Base-by-base conservation (phyloP, 2,113 vertebrate species). In the Candoia aspera region DNA sequence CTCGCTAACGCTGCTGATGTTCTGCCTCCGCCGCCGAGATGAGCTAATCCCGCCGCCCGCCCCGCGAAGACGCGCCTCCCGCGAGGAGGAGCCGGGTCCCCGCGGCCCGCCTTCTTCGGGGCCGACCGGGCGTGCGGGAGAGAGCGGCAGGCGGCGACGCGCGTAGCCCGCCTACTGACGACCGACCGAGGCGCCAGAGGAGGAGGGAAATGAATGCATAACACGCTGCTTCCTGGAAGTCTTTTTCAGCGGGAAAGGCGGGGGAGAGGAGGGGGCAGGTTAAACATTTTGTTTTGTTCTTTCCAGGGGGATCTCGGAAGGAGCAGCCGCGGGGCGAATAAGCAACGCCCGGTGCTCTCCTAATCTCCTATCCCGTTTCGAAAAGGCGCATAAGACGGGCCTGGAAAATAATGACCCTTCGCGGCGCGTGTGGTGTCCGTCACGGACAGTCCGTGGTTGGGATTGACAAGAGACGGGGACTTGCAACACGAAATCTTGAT, bases 21-120 rank as follows among this genome's bases (percentile, higher is more conserved):
- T 59, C 86, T 85, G 79, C 91, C 49, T 62, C 84, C 55, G 73
- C 93, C 46, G 84, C 84, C 91, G 88, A 83, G 93, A 95, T 95
- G 95, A 96, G 96, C 94, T 95, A 96, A 96, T 91, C 91, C 95
- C 33, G 91, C 95, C 94, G 86, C 92, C 62, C 94, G 89, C 62
- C 91, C 92, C 91, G 60, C 60, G 73, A 89, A 68, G 42, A 92
- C 89, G 90, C 94, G 92, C 93, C 94, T 84, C 90, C 91, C 90
- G 95, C 96, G 87, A 89, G 62, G 93, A 94, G 79, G 95, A 92
- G 92, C 87, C 91, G 12, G 11, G 13, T 83, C 24, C 64, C 85
- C 23, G 21, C 37, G 8, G 12, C 53, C 1, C 42, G 93, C n/a
- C 37, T 79, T 6, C 46, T 62, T 21, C 37, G 3, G 21, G 24